Base-by-base conservation (phyloP, 37 sponge, comb jelly and placozoan species). In the Bolinopsis microptera region DNA sequence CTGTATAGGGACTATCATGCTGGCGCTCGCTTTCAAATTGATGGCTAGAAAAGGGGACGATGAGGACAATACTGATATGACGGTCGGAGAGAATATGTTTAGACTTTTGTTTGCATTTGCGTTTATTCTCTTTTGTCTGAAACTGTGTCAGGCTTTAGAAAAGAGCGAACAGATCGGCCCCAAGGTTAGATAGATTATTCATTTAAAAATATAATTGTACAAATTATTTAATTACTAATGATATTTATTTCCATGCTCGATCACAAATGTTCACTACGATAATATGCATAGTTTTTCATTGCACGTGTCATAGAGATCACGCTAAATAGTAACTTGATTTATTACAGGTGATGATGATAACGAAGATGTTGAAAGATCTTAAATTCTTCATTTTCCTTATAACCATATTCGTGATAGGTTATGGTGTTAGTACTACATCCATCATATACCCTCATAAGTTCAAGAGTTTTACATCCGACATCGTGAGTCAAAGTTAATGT, bases 301-400 rank as follows among this genome's bases (percentile, higher is more conserved):
- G n/a, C n/a, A n/a, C n/a, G n/a, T n/a, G n/a, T n/a, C n/a, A n/a
- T n/a, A n/a, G n/a, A n/a, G n/a, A n/a, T n/a, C n/a, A n/a, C n/a
- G n/a, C n/a, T n/a, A n/a, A n/a, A n/a, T n/a, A n/a, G n/a, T n/a
- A n/a, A n/a, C n/a, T n/a, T n/a, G n/a, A n/a, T n/a, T n/a, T n/a
- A n/a, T n/a, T n/a, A 2, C 74, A 70, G 74, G 82, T 80, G 21
- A 80, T 80, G 82, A 80, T 80, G 82, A 80, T 80, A 36, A 24
- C 16, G 21, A 80, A 33, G 82, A 80, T 80, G 82, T 34, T 80
- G 38, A 36, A 30, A 0, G 82, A 80, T 34, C 82, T 80, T 8
- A 28, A 16, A 5, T 80, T 80, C 82, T 80, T 80, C 38, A 80
- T 80, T 13, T 35, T 36, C 8, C 82, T 80, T 13, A 36, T 80